Evolutionary conservation across 1,140 invertebrate genomes (phyloP).

Genomic region (Homarus americanus): DNA sequence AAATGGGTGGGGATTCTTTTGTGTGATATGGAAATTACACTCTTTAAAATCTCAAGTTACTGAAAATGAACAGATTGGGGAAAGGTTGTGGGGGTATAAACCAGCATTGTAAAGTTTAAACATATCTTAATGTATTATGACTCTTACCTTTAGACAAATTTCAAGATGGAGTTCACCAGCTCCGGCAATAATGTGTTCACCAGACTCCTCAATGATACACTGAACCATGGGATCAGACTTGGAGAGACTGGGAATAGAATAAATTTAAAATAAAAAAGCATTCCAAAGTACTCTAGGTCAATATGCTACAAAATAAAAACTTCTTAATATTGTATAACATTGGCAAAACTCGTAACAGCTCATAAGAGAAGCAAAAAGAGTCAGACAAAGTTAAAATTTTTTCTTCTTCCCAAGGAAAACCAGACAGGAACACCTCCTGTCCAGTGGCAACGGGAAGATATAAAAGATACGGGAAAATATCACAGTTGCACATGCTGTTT

Average conservation of each 20-base stretch:
- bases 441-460: conserved; percentile 35
- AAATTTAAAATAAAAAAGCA: not conserved
- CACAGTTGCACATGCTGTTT: too few relatives aligned
- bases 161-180: conserved; percentile 99
- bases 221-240: conserved; percentile 99
- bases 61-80: too few relatives aligned
- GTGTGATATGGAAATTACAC: too few relatives aligned
- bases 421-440: conserved; percentile 86
- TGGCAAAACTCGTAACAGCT: not conserved
- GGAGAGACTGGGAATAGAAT: conserved; percentile 82
- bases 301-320: not conserved
- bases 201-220: conserved; percentile 99
- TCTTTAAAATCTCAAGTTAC: too few relatives aligned
- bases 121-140: too few relatives aligned
- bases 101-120: too few relatives aligned
- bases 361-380: not conserved
- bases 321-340: not conserved
- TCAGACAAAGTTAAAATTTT: not conserved
- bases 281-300: not conserved
- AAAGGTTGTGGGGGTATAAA: too few relatives aligned
- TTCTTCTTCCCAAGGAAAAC: conserved; percentile 19
- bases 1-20: too few relatives aligned
- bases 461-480: too few relatives aligned
- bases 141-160: conserved; percentile 93
- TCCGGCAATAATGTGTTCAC: conserved; percentile 99